These are phyloP conservation scores for Puma concolor DNA, from an alignment of 2,113 vertebrate species.

Conservation along the genomic window DNA sequence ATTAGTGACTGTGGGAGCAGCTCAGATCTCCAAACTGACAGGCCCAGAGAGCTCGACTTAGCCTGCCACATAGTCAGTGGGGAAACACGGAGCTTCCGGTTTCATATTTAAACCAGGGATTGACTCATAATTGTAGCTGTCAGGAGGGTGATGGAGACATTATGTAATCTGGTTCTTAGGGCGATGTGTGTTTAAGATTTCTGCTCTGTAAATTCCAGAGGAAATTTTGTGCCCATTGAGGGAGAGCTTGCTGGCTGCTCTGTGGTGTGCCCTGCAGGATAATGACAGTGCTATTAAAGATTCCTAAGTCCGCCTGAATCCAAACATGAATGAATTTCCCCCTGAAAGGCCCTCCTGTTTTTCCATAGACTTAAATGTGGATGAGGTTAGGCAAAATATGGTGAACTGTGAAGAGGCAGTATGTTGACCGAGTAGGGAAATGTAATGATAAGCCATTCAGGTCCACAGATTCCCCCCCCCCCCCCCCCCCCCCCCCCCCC, in stretches of 20 bases:
- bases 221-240: conserved; percentile 77
- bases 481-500: no score
- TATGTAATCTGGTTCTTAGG: conserved; percentile 81
- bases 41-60: conserved; percentile 70
- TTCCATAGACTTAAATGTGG: conserved; percentile 72
- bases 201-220: conserved; percentile 79
- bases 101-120: conserved; percentile 83
- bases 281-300: conserved; percentile 67
- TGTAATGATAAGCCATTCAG: conserved; percentile 50
- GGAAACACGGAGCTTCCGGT: conserved; percentile 74
- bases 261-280: conserved; percentile 62
- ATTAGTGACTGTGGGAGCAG: conserved; percentile 83
- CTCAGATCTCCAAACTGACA: conserved; percentile 79
- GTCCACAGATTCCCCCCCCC: background rate
- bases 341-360: conserved; percentile 68
- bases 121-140: conserved; percentile 84
- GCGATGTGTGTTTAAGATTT: conserved; percentile 79
- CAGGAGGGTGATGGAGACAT: conserved; percentile 81
- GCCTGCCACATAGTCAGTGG: conserved; percentile 71
- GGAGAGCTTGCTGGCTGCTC: conserved; percentile 60
- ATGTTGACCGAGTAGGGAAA: conserved; percentile 34
- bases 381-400: conserved; percentile 64
- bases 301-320: conserved; percentile 58
- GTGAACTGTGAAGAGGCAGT: conserved; percentile 13
- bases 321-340: conserved; percentile 76